These are phyloP conservation scores for Pseudorectes ferrugineus DNA, from an alignment of 2,113 vertebrate species.

Conservation along the genomic window DNA sequence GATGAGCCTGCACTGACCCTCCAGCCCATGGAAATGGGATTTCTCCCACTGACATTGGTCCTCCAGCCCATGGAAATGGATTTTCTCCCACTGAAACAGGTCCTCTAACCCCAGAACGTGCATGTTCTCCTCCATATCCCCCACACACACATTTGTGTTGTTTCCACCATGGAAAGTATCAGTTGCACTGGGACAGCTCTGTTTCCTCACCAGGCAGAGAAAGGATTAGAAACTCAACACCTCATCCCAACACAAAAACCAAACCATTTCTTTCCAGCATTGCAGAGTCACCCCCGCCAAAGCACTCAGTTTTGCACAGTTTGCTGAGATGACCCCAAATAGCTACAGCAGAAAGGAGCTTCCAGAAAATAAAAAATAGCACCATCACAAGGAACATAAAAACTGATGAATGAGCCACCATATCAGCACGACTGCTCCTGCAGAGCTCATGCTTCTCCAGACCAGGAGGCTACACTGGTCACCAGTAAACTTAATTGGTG, in stretches of 20 bases:
- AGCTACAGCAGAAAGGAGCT: background rate
- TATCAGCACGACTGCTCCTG: background rate
- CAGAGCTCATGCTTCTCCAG: background rate
- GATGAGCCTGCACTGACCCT: background rate
- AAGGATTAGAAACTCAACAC: background rate
- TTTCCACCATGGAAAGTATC: background rate
- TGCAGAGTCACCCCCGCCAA: background rate
- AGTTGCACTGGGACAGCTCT: background rate
- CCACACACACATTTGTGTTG: fast-evolving
- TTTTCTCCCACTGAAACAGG: background rate
- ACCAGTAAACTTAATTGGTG: background rate
- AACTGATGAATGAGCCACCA: background rate
- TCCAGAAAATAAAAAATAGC: background rate
- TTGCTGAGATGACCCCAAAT: background rate
- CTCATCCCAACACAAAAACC: background rate
- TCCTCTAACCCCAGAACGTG: background rate
- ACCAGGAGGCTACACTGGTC: background rate
- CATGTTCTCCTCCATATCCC: background rate
- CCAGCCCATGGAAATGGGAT: background rate
- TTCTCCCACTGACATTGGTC: background rate
- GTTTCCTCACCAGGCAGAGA: background rate
- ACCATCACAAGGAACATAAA: background rate
- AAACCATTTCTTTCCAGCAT: background rate
- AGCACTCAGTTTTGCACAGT: fast-evolving
- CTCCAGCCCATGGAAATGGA: background rate